Evolutionary conservation across 2,113 vertebrate genomes (phyloP).

Genomic region (Percina caprodes): DNA sequence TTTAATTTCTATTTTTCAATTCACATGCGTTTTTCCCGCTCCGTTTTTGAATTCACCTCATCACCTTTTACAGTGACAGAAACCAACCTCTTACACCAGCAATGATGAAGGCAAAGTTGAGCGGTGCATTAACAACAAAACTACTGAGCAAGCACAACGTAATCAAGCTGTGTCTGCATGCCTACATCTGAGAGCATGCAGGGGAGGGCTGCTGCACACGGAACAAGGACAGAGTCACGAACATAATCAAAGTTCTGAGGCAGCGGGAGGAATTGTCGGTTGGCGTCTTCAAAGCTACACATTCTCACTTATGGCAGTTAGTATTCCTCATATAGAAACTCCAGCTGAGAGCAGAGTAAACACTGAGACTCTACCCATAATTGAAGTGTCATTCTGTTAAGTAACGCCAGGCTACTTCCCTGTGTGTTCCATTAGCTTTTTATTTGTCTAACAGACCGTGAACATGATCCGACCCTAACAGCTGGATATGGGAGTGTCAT

Average conservation of each 20-base stretch:
- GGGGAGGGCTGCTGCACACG: background rate
- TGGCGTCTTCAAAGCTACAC: constrained; percentile 34
- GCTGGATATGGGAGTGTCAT: background rate
- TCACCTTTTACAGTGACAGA: background rate
- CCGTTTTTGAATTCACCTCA: too few relatives aligned
- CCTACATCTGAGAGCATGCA: background rate
- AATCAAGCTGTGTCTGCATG: constrained; percentile 10
- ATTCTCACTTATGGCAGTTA: constrained; percentile 28
- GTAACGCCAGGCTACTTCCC: background rate
- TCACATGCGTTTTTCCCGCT: too few relatives aligned
- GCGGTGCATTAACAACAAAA: background rate
- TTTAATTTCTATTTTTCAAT: too few relatives aligned
- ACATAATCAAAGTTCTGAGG: constrained; percentile 24
- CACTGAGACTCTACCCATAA: constrained; percentile 15
- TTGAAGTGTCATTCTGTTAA: constrained; percentile 34
- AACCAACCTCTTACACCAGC: background rate
- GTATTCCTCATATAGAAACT: constrained; percentile 18
- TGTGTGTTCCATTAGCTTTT: background rate
- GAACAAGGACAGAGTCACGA: background rate
- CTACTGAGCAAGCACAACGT: constrained; percentile 16
- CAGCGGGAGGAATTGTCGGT: constrained; percentile 9
- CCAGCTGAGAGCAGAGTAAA: constrained; percentile 40
- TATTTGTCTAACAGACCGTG: constrained; percentile 3
- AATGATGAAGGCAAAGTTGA: background rate
- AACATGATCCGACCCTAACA: constrained; percentile 5